A percentile compares a stretch with the other conserved stretches of the same genome.
Conservation (phyloP, 2,888 invertebrate species). For the Hirtodrosophila confusa region DNA sequence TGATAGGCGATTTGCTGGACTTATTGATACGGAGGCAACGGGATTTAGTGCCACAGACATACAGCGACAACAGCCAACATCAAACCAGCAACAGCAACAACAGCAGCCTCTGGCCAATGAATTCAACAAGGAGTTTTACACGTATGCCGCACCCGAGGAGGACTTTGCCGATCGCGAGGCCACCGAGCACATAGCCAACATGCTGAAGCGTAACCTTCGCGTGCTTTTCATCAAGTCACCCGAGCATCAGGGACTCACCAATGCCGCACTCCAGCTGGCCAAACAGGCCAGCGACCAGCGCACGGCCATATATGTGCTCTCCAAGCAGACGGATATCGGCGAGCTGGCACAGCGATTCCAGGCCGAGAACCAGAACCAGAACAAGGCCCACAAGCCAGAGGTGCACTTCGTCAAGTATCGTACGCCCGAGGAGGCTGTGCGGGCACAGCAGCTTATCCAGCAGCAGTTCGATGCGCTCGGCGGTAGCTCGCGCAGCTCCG, state of each 20-base stretch:
- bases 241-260: slow-evolving; percentile 71
- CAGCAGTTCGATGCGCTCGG: slow-evolving; percentile 77
- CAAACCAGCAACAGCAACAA: slow-evolving; percentile 19
- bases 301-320: slow-evolving; percentile 80
- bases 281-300: slow-evolving; percentile 76
- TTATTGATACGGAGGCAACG: slow-evolving; percentile 62
- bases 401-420: slow-evolving; percentile 81
- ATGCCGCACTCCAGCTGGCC: slow-evolving; percentile 76
- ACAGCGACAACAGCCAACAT: slow-evolving; percentile 22
- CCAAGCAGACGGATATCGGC: slow-evolving; percentile 74
- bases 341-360: slow-evolving; percentile 71
- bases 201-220: slow-evolving; percentile 78
- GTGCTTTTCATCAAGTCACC: slow-evolving; percentile 82
- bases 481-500: slow-evolving; percentile 71
- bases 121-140: slow-evolving; percentile 78
- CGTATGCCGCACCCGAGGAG: slow-evolving; percentile 80
- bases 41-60: slow-evolving; percentile 55
- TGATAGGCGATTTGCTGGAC: slow-evolving; percentile 64
- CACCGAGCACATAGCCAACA: slow-evolving; percentile 55
- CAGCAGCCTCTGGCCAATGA: slow-evolving; percentile 46
- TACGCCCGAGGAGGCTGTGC: slow-evolving; percentile 77
- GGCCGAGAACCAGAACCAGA: slow-evolving; percentile 49
- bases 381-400: slow-evolving; percentile 72
- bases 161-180: slow-evolving; percentile 67
- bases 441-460: slow-evolving; percentile 79